Evolutionary conservation across 2,888 invertebrate species (phyloP), one percentile per base, ranked within the genome.

Genomic region (Alitta virens): DNA sequence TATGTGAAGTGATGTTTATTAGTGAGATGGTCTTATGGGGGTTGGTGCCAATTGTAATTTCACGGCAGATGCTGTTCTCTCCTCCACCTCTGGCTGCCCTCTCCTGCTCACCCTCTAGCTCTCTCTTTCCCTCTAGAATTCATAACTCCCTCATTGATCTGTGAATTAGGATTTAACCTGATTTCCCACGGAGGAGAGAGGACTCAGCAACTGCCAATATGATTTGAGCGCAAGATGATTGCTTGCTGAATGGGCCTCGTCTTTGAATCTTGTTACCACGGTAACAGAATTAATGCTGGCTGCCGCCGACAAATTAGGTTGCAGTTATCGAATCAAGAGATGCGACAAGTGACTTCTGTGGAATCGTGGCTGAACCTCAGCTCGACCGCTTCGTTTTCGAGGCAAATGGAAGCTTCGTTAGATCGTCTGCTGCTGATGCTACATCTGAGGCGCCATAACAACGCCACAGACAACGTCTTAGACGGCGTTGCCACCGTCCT

Each of bases 331-430:
- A 56, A 56, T 56, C 56, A 56, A 16, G 23, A 23, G 24, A 56
- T 43, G 56, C 27, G 56, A 56, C 42, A 56, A 56, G 42, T 56
- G 56, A 56, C 56, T 56, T 56, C 42, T 56, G 42, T 24, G 56
- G 24, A 21, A 42, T 21, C 56, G 7, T 21, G 24, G 24, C 52
- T 24, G 2, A 5, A 12, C 46, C 21, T 5, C 21, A 9, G n/a
- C 46, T 46, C n/a, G n/a, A n/a, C n/a, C n/a, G n/a, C n/a, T n/a
- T n/a, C n/a, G n/a, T n/a, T n/a, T n/a, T n/a, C n/a, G n/a, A n/a
- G n/a, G n/a, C n/a, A n/a, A n/a, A n/a, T n/a, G n/a, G n/a, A n/a
- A n/a, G n/a, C n/a, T n/a, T n/a, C n/a, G n/a, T n/a, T n/a, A n/a
- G n/a, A n/a, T n/a, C n/a, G n/a, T n/a, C n/a, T n/a, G n/a, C n/a